Conservation (phyloP, 2,888 invertebrate genomes). For the Colletes collaris region DNA sequence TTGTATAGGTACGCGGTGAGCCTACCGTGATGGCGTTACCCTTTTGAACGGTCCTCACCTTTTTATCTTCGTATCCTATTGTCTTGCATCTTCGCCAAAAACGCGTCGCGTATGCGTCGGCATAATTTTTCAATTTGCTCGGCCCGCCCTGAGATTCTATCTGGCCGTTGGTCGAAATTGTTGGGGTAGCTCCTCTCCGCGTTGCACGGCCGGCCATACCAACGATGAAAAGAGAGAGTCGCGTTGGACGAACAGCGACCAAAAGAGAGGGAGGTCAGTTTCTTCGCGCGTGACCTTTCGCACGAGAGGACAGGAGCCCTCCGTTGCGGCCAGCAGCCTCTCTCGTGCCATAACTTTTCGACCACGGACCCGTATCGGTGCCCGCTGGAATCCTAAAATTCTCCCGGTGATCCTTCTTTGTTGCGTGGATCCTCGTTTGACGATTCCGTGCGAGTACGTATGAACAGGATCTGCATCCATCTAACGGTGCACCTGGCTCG, state of each 20-base stretch:
- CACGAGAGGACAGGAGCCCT: conserved; percentile 68
- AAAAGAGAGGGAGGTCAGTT: conserved; percentile 57
- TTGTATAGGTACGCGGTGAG: conserved; percentile 38
- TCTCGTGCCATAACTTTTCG: conserved; percentile 69
- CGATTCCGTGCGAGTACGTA: conserved; percentile 38
- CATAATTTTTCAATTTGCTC: conserved; percentile 75
- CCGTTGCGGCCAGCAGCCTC: conserved; percentile 41
- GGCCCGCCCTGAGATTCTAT: conserved; percentile 69
- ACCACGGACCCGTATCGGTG: conserved; percentile 61
- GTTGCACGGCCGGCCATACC: not conserved
- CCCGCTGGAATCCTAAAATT: conserved; percentile 63
- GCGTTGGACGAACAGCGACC: not conserved
- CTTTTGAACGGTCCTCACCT: conserved; percentile 71
- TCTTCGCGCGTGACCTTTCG: conserved; percentile 69
- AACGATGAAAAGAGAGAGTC: too few relatives aligned
- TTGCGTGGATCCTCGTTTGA: conserved; percentile 30
- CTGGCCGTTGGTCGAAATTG: conserved; percentile 58
- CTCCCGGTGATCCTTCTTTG: conserved; percentile 38
- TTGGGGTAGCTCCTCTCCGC: conserved; percentile 58
- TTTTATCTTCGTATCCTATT: conserved; percentile 71
- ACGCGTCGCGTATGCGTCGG: conserved; percentile 63
- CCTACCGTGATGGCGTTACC: conserved; percentile 67
- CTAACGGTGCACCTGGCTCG: conserved; percentile 4
- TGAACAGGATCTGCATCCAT: conserved; percentile 5
- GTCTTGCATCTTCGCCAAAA: conserved; percentile 74